phyloP scores from a whole-genome alignment of 2,888 invertebrate species.

The Yponomeuta evonymella region DNA sequence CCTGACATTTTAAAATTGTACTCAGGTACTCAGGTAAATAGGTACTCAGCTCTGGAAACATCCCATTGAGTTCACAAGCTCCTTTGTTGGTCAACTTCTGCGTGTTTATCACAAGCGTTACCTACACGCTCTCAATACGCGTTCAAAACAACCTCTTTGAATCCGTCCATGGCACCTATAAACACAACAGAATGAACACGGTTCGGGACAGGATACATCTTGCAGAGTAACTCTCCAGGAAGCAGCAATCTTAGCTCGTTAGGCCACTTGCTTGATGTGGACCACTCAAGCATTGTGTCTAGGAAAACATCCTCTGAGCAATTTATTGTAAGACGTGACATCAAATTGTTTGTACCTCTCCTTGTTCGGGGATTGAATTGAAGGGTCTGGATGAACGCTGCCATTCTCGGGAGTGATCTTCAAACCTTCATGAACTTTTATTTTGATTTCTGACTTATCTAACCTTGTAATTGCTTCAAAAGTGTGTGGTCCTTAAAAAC shows the following conservation, averaged over 20 bases:
- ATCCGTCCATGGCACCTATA: not conserved
- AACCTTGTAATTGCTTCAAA: too few species aligned
- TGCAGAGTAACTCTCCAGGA: not conserved
- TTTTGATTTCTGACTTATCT: too few species aligned
- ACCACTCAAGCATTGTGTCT: slow-evolving; percentile 2
- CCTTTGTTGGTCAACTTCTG: not conserved
- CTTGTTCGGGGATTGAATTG: not conserved
- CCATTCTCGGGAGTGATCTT: not conserved
- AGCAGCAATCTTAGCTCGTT: not conserved
- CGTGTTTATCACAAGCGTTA: not conserved
- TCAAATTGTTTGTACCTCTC: slow-evolving; percentile 1
- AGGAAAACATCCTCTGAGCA: not conserved
- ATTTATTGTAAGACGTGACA: slow-evolving; percentile 1
- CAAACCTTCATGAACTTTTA: too few species aligned
- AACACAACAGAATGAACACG: not conserved
- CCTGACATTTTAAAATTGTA: too few species aligned
- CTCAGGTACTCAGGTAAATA: too few species aligned
- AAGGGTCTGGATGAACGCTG: not conserved
- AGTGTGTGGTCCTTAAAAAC: too few species aligned
- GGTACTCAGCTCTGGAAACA: not conserved
- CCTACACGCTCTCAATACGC: not conserved
- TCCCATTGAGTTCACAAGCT: not conserved
- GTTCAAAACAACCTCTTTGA: not conserved
- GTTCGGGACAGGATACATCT: not conserved
- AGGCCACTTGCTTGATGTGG: slow-evolving; percentile 1